Conservation (phyloP, 37 sponge, comb jelly and placozoan genomes). For the Dysidea cf. avara region DNA sequence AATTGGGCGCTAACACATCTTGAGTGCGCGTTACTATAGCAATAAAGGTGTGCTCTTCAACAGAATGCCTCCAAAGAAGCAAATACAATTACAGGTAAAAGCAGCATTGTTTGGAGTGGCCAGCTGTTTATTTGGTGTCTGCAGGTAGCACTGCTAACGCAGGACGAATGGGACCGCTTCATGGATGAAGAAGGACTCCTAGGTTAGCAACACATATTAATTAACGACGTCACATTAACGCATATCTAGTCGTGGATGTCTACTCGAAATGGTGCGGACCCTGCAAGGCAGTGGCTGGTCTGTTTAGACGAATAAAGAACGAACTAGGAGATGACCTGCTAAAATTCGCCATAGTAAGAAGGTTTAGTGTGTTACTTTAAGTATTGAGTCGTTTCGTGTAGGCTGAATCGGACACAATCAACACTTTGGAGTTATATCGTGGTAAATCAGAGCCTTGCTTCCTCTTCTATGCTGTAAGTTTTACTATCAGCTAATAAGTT, state of each 20-base stretch:
- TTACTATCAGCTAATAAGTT: not conserved
- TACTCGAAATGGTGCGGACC: constrained; percentile 97
- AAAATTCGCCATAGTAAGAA: constrained; percentile 74
- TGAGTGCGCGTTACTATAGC: too few species aligned
- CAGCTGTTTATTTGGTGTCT: not conserved
- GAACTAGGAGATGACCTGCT: constrained; percentile 79
- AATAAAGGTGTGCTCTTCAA: not conserved
- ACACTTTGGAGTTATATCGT: constrained; percentile 74
- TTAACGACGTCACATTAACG: too few species aligned
- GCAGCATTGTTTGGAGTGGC: not conserved
- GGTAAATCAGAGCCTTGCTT: constrained; percentile 90
- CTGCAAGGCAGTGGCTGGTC: constrained; percentile 77
- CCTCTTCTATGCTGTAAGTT: constrained; percentile 84
- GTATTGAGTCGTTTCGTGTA: constrained; percentile 38
- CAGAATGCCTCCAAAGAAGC: constrained; percentile 84
- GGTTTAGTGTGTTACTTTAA: not conserved
- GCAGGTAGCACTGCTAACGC: constrained; percentile 49
- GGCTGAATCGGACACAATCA: constrained; percentile 86
- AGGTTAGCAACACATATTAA: constrained; percentile 26
- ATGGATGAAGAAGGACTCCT: constrained; percentile 53
- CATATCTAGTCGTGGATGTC: constrained; percentile 83
- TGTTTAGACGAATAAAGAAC: constrained; percentile 80
- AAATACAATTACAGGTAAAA: constrained; percentile 70
- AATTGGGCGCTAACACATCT: too few species aligned
- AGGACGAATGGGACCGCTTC: constrained; percentile 75